Evolutionary conservation across 2,888 invertebrate species (phyloP), one percentile per base, ranked within the genome.

Genomic region (Drosophila vallismaia): DNA sequence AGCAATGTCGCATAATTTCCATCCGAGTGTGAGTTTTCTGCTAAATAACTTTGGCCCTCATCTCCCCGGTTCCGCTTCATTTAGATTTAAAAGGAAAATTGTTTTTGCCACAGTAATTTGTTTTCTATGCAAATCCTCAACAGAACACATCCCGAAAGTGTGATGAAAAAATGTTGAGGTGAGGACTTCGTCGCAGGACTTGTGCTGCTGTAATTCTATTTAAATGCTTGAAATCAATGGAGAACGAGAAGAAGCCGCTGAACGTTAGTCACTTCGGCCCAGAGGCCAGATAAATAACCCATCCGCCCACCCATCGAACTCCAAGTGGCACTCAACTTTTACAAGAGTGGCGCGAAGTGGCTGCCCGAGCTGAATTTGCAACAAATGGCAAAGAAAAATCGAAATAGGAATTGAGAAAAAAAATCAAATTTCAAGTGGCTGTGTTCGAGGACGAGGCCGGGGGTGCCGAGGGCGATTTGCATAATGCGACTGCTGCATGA

Each of bases 401-500:
- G 87, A 86, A 81, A 77, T 72, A 81, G 85, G 75, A 87, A 77
- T 80, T 80, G 77, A 36, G 29, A 48, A 56, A 60, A 50, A 72
- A 81, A 87, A 81, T 84, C 87, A 77, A 84, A 81, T 84, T 84
- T 87, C 82, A 81, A 86, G 85, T 80, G 85, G 71, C 60, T 44
- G 52, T 71, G 45, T 29, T 12, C 2, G 42, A 28, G 29, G 19
- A 19, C n/a, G 52, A 26, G 38, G 12, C 7, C 9, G 38, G 12
- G 12, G 57, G 42, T 14, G 50, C 24, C 71, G 70, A 76, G 69
- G 69, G 86, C 79, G 76, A 82, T 82, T 82, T 82, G 88, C 82
- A 82, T 82, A 82, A 82, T 82, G 82, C 82, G 88, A 72, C 82
- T 82, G 88, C 88, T 82, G 82, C 86, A 82, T 82, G 82, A 82